Evolutionary conservation across 1,140 invertebrate genomes (phyloP), one percentile per base, ranked within the genome.

Genomic region (Matsumurasca onukii): DNA sequence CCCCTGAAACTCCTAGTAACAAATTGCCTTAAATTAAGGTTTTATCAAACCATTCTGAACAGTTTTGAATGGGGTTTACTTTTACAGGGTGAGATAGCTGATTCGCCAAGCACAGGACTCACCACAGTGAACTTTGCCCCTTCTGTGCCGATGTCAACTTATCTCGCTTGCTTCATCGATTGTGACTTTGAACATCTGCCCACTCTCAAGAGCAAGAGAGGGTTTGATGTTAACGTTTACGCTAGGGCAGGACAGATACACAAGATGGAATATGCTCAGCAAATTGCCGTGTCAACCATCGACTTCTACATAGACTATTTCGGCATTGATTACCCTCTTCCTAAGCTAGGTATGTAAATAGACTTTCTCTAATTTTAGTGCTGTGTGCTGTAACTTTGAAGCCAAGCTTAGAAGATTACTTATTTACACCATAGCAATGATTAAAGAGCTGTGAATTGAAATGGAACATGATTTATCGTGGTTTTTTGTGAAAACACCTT

Each of bases 91-190:
- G 74, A 76, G 31, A 69, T 75, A 5, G 64, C 73, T 0, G 75
- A 84, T 69, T 68, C 73, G 20, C 84, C 84, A 22, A 62, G 67
- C 3, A 22, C 51, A 5, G 82, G 82, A 59, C 74, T 82, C 17
- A 81, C 81, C 0, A 81, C 80, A 20, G 84, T 86, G 78, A 82
- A 84, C n/a, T 98, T 97, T 80, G 79, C 87, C 59, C 86, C 88
- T 75, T 93, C 91, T 66, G 88, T 92, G 0, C 88, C 88, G 17
- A 98, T 98, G 95, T 95, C 94, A 1, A 96, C 94, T 0, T 98
- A 98, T 76, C 79, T 97, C 1, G 87, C 89, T 0, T 94, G 92
- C 75, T 95, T 97, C 78, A 93, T 97, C 57, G 86, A 98, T 0
- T 94, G 94, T 71, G 93, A 98, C 76, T 98, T 97, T 80, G 82